Evolutionary conservation across 2,113 vertebrate genomes (phyloP).

Genomic region (Oceanodroma tethys): DNA sequence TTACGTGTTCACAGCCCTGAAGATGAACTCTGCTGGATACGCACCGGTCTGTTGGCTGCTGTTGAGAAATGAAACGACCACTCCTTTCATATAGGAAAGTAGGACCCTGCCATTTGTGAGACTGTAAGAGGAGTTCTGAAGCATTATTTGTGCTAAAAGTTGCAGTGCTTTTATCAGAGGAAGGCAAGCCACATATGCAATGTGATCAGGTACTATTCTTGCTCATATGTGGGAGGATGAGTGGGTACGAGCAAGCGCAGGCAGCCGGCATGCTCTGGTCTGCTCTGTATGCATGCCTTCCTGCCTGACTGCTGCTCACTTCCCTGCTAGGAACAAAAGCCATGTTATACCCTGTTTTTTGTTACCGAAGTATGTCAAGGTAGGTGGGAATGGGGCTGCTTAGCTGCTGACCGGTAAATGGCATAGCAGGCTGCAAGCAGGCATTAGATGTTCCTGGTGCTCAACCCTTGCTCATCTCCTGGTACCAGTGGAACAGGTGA

Average conservation of each 20-base stretch:
- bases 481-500: background rate
- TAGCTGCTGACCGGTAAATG: rapidly evolving
- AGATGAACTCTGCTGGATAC: background rate
- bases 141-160: background rate
- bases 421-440: background rate
- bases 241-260: background rate
- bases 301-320: background rate
- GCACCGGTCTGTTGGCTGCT: rapidly evolving
- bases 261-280: background rate
- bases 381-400: background rate
- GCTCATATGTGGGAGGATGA: conserved; percentile 6
- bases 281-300: background rate
- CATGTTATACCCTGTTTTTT: background rate
- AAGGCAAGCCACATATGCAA: background rate
- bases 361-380: too few species aligned
- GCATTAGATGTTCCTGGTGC: rapidly evolving
- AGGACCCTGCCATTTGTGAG: background rate
- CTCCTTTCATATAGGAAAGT: too few species aligned
- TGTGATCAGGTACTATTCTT: conserved; percentile 37
- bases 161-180: background rate
- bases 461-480: rapidly evolving
- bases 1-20: background rate
- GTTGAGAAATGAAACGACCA: background rate
- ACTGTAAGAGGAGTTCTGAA: background rate
- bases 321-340: background rate